Evolutionary conservation across 1,140 invertebrate species (phyloP), one percentile per base, ranked within the genome.

Genomic region (Heliothis virescens): DNA sequence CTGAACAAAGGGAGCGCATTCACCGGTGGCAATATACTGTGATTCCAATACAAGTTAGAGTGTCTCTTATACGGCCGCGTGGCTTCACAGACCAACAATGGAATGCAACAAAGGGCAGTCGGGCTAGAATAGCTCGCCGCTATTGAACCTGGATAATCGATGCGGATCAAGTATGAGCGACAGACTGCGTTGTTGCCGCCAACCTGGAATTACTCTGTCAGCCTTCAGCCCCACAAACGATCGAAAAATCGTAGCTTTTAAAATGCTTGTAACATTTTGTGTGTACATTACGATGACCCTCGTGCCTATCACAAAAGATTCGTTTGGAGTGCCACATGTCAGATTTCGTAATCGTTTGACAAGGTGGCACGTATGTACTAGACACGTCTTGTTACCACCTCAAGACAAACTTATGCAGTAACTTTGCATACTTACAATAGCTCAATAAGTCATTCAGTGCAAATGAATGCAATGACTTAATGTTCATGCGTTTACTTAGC

Each of bases 91-190:
- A 48, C 48, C n/a, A 74, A 80, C 69, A 80, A 77, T 77, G 79
- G 77, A 83, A 80, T 80, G 79, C 69, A 74, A 73, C 75, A 67
- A 78, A 80, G 79, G 75, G 74, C 62, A 72, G 73, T n/a, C 55
- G 47, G 69, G 53, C 29, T 59, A 60, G 72, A 59, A 74, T 74
- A 74, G 53, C 60, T 71, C 55, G 21, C 60, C 60, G 67, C 21
- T 60, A 79, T 84, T 73, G 69, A 76, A 80, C 80, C 81, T 82
- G 84, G 79, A 74, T 84, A 84, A 87, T 88, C 83, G 84, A 81
- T 82, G 79, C 57, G 79, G 81, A 83, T 85, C 82, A 60, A 82
- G 59, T 79, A 77, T 85, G 79, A 83, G 74, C 75, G 79, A 80
- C 80, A 79, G 79, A 13, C 78, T 29, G 80, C 65, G 41, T 67